Percentiles rank a stretch among this genome's conserved stretches.
Evolutionary conservation across 2,797 vertebrate genomes (phyloP).

Genomic region (Cossypha caffra): DNA sequence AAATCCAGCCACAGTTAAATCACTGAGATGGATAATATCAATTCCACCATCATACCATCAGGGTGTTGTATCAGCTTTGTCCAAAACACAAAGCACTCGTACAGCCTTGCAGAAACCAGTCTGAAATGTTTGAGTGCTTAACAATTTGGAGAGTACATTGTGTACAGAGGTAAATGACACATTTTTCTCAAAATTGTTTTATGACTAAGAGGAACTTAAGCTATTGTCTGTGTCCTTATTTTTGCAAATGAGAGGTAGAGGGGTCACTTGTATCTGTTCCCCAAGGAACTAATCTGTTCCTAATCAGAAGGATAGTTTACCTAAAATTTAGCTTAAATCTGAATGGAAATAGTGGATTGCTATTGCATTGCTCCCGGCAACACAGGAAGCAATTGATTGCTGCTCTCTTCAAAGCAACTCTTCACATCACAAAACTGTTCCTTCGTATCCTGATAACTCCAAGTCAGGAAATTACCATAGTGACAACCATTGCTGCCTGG

Average conservation of each 20-base stretch:
- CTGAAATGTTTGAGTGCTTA: neutral
- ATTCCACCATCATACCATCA: neutral
- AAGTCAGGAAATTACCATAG: fast-evolving
- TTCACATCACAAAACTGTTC: fast-evolving
- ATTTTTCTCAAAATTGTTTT: neutral
- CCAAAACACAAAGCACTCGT: neutral
- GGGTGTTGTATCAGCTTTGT: neutral
- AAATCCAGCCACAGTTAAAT: neutral
- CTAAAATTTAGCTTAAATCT: neutral
- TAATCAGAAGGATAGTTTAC: neutral
- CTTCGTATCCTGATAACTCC: neutral
- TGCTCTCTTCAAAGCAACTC: neutral
- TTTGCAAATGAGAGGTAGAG: neutral
- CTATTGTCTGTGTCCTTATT: neutral
- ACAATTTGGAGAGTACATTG: neutral
- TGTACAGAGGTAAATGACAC: neutral
- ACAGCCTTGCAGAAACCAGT: neutral
- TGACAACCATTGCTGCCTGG: neutral
- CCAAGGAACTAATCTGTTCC: neutral
- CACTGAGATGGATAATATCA: neutral
- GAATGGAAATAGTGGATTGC: neutral
- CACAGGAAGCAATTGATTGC: neutral
- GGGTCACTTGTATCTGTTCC: neutral
- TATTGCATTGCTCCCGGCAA: neutral
- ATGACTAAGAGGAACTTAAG: neutral